These are phyloP conservation scores for Hemicrepidius hirtus DNA, from an alignment of 2,888 invertebrate species.

Conservation along the genomic window DNA sequence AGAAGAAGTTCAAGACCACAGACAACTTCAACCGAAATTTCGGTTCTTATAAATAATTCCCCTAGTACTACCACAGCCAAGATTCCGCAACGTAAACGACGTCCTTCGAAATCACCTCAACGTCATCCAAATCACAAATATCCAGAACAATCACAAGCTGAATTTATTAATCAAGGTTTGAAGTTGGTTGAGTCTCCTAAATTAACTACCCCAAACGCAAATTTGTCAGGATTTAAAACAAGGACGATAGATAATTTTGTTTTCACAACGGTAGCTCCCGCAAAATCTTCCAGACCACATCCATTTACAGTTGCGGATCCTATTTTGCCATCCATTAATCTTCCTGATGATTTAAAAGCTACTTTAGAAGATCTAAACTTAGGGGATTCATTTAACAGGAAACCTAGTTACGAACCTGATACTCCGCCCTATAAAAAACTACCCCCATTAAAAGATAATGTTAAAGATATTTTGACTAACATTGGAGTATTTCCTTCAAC, in stretches of 20 bases:
- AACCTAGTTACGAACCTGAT: not conserved
- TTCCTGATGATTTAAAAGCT: slow-evolving; percentile 61
- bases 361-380: slow-evolving; percentile 46
- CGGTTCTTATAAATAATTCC: slow-evolving; percentile 1
- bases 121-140: slow-evolving; percentile 66
- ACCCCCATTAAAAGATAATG: slow-evolving; percentile 19
- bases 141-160: slow-evolving; percentile 57
- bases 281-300: slow-evolving; percentile 33
- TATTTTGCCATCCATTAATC: slow-evolving; percentile 53
- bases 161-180: slow-evolving; percentile 34
- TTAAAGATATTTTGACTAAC: slow-evolving; percentile 30
- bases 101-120: slow-evolving; percentile 41
- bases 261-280: slow-evolving; percentile 20
- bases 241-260: slow-evolving; percentile 17
- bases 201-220: slow-evolving; percentile 39
- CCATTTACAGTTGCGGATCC: slow-evolving; percentile 51
- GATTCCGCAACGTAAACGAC: slow-evolving; percentile 28
- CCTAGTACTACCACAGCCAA: slow-evolving; percentile 10
- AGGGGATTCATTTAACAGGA: slow-evolving; percentile 26
- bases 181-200: slow-evolving; percentile 53
- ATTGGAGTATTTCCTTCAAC: slow-evolving; percentile 9
- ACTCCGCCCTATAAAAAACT: not conserved
- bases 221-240: slow-evolving; percentile 17
- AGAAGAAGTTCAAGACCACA: not conserved
- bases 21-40: slow-evolving; percentile 31